Evolutionary conservation across 2,888 invertebrate species (phyloP), one percentile per base, ranked within the genome.

Genomic region (Encarsia formosa): DNA sequence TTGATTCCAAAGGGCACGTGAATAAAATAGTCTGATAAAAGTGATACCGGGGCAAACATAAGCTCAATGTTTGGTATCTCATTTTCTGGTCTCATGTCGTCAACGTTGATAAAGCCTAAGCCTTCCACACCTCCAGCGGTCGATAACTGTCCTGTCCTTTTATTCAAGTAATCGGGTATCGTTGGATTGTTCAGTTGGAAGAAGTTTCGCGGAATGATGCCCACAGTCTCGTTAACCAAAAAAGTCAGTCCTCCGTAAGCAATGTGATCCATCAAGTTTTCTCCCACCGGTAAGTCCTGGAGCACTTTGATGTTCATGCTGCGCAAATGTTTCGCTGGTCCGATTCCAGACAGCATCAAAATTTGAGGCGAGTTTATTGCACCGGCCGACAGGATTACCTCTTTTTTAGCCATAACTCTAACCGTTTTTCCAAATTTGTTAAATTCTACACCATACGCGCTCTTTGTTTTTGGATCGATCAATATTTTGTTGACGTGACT

Each of bases 261-360:
- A 22, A 84, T 78, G 64, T 86, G 85, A 63, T 87, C 86, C 78
- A 84, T 83, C 5, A 87, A 71, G 63, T 84, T 83, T 57, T 81
- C 77, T 8, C 87, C 87, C 0, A 87, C 85, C 9, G 77, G 78
- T 34, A 83, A 74, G 69, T 84, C 78, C 62, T 77, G 75, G 1
- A 81, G 60, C 0, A 80, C 74, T 5, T 77, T 75, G 32, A 84
- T 81, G 42, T 77, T 77, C 54, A 79, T 65, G 3, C 78, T 73
- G 58, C 78, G 74, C 41, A 86, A 74, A 63, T 85, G 81, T 34
- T 77, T 73, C 58, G 71, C 77, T 1, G 85, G 85, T 2, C 86
- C 86, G 11, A 89, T 79, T n/a, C 90, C 90, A 3, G 88, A 88
- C 24, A 90, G 72, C 85, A 89, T 84, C 11, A 91, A 75, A 2